Evolutionary conservation across 2,113 vertebrate genomes (phyloP).

Genomic region (Peucedramus taeniatus): DNA sequence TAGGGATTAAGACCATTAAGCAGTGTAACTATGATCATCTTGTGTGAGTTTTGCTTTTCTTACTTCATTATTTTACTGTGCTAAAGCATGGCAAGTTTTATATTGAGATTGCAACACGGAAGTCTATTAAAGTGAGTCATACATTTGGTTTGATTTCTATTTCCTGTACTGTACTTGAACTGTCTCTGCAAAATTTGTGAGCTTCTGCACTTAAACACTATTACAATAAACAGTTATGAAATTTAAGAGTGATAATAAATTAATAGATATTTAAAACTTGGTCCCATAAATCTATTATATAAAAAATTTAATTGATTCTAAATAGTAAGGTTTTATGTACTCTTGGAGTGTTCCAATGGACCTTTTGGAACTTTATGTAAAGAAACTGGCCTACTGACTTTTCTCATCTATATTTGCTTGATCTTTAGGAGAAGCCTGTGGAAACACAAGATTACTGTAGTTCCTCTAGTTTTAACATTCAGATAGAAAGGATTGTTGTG

Average conservation of each 20-base stretch:
- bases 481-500: not conserved
- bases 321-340: not conserved
- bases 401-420: not conserved
- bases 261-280: not conserved
- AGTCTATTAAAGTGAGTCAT: not conserved
- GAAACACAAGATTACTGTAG: not conserved
- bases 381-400: not conserved
- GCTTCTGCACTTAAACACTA: not conserved
- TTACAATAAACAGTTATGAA: not conserved
- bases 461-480: not conserved
- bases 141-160: not conserved
- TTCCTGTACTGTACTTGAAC: not conserved
- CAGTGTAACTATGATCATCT: not conserved
- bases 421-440: not conserved
- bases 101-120: not conserved
- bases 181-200: not conserved
- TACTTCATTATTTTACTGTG: not conserved
- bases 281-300: not conserved
- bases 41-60: not conserved
- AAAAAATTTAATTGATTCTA: not conserved
- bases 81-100: not conserved
- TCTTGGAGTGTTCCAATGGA: not conserved
- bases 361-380: not conserved
- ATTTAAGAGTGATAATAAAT: not conserved
- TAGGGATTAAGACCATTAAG: not conserved